These are phyloP conservation scores for Halcyon malimbica DNA, from an alignment of 2,113 vertebrate genomes.

Conservation along the genomic window DNA sequence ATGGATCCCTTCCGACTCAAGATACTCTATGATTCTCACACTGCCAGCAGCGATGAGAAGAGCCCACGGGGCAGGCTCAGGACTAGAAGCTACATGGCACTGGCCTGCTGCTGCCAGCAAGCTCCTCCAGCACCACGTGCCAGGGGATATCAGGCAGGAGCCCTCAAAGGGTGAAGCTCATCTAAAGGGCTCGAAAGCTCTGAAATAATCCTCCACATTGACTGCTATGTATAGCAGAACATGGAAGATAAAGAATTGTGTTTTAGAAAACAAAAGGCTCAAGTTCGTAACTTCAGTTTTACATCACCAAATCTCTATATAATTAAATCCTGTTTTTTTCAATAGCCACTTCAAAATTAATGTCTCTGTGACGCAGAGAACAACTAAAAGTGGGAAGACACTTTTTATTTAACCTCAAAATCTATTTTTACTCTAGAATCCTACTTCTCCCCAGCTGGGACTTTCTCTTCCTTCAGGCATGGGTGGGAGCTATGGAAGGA, in stretches of 20 bases:
- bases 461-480: neutral
- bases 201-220: neutral
- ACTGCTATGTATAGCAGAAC: neutral
- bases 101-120: neutral
- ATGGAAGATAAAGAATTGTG: neutral
- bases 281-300: neutral
- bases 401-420: neutral
- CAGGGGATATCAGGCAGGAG: neutral
- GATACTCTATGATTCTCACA: neutral
- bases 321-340: slow-evolving; percentile 8
- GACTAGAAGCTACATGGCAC: neutral
- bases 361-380: neutral
- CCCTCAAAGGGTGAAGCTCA: neutral
- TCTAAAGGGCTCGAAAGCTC: neutral
- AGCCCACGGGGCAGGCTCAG: fast-evolving
- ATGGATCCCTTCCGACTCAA: neutral
- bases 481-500: neutral
- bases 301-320: neutral
- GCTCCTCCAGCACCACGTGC: neutral
- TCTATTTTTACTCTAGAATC: slow-evolving; percentile 20
- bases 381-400: neutral
- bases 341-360: neutral
- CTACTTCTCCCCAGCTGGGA: neutral
- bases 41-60: fast-evolving
- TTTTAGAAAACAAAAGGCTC: neutral